These are phyloP conservation scores for Penaeus indicus DNA, from an alignment of 1,140 invertebrate genomes.

Conservation along the genomic window DNA sequence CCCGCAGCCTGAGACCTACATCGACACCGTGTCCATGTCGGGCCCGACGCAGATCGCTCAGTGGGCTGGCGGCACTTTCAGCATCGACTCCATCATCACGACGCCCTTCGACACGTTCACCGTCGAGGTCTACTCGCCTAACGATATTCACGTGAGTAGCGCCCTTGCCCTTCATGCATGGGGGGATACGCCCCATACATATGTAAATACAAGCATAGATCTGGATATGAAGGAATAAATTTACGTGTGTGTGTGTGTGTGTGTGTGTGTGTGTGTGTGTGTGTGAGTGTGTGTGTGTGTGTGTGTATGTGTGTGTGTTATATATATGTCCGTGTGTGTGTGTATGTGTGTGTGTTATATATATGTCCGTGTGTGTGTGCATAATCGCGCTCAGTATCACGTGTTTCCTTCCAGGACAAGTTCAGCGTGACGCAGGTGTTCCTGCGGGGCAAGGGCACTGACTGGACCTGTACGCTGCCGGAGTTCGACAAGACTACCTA, in stretches of 20 bases:
- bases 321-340: too few relatives aligned
- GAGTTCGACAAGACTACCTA: background rate
- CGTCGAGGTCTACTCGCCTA: constrained; percentile 38
- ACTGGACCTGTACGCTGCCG: background rate
- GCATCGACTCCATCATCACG: constrained; percentile 28
- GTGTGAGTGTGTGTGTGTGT: too few relatives aligned
- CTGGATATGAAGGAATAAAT: background rate
- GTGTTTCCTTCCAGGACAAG: constrained; percentile 25
- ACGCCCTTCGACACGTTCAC: constrained; percentile 12
- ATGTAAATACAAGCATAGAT: background rate
- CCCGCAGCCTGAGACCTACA: constrained; percentile 7
- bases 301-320: background rate
- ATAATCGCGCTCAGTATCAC: too few relatives aligned
- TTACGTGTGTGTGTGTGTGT: too few relatives aligned
- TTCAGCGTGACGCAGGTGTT: constrained; percentile 39
- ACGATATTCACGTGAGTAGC: constrained; percentile 9
- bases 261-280: too few relatives aligned
- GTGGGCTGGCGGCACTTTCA: constrained; percentile 39
- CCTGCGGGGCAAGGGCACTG: background rate
- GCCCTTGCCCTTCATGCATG: background rate
- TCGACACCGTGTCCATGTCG: background rate
- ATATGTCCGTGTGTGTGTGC: too few relatives aligned
- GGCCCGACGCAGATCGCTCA: background rate
- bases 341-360: too few relatives aligned
- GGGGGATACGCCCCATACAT: too few relatives aligned